phyloP scores from a whole-genome alignment of 2,113 vertebrate species.

The Gallinago media region DNA sequence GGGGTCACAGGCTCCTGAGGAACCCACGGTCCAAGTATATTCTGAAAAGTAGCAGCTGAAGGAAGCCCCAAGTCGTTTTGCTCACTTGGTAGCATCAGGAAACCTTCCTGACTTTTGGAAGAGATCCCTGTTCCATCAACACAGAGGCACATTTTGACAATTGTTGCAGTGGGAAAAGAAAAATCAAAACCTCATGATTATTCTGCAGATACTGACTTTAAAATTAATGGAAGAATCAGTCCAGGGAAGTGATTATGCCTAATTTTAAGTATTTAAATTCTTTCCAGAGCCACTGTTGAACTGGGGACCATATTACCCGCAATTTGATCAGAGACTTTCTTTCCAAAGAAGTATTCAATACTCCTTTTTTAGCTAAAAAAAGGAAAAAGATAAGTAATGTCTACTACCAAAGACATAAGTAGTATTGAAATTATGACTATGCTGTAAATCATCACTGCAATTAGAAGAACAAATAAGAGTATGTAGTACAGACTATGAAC shows the following conservation, averaged over 20 bases:
- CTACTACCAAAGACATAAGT: not conserved
- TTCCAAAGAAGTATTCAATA: not conserved
- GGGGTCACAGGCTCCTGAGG: accelerated
- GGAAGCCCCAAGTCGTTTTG: not conserved
- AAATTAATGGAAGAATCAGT: not conserved
- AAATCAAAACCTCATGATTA: not conserved
- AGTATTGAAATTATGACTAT: not conserved
- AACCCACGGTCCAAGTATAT: not conserved
- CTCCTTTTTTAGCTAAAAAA: too few species aligned
- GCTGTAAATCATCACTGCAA: not conserved
- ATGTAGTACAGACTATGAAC: not conserved
- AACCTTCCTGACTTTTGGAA: not conserved
- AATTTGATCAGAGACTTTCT: not conserved
- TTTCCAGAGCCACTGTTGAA: not conserved
- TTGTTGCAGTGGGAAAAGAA: not conserved
- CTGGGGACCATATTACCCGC: not conserved
- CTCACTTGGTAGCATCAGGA: not conserved
- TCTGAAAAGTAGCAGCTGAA: not conserved
- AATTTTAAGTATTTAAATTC: not conserved
- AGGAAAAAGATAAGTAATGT: too few species aligned
- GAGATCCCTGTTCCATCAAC: not conserved
- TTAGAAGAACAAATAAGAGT: not conserved
- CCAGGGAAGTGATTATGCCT: not conserved
- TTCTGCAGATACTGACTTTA: not conserved
- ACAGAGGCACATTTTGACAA: not conserved